Conservation (phyloP, 2,113 vertebrate species). For the Paramisgurnus dabryanus region DNA sequence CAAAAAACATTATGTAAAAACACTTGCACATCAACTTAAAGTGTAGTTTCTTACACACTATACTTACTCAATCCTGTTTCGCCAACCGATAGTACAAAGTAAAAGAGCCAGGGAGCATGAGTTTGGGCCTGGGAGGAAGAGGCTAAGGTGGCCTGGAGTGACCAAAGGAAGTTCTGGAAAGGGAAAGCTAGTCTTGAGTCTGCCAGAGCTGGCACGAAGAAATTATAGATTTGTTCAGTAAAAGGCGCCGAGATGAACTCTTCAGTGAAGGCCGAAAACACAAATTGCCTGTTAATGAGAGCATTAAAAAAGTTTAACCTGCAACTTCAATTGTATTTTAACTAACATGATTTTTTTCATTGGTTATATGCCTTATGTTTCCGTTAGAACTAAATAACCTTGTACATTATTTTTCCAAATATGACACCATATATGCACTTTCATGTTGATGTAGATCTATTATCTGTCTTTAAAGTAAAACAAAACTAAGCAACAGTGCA, state of each 20-base stretch:
- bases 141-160: constrained; percentile 77
- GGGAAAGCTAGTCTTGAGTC: constrained; percentile 84
- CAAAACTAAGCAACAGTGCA: too few species aligned
- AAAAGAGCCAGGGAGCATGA: constrained; percentile 90
- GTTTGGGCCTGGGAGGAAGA: constrained; percentile 63
- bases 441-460: neutral
- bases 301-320: neutral
- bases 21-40: neutral
- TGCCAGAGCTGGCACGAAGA: constrained; percentile 90
- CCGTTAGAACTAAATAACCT: too few species aligned
- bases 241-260: constrained; percentile 92
- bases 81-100: constrained; percentile 90
- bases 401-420: neutral
- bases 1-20: too few species aligned
- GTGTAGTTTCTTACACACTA: neutral
- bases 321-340: too few species aligned
- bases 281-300: constrained; percentile 81
- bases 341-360: too few species aligned
- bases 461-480: too few species aligned
- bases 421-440: neutral
- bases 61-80: constrained; percentile 85
- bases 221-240: constrained; percentile 94
- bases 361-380: neutral
- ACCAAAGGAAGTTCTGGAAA: constrained; percentile 89
- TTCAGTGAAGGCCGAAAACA: constrained; percentile 91